A percentile compares a stretch with the other conserved stretches of the same genome.
phyloP scores from a whole-genome alignment of 1,140 invertebrate species.

The Chionoecetes opilio region DNA sequence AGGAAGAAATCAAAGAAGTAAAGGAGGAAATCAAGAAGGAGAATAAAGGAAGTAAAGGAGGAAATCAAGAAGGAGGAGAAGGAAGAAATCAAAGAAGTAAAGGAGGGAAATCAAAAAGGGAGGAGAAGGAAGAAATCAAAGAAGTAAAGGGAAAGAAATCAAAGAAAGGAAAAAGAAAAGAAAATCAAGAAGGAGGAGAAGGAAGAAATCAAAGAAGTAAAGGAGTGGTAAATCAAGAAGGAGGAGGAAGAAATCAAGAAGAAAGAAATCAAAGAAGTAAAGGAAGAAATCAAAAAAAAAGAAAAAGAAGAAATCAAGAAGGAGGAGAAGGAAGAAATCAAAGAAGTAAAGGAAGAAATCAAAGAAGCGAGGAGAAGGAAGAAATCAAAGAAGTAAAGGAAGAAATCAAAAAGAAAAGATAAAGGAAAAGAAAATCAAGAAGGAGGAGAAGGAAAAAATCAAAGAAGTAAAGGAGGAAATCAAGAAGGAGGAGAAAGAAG shows the following conservation, averaged over 20 bases:
- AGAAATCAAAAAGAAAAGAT: background rate
- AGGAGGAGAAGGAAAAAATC: background rate
- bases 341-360: background rate
- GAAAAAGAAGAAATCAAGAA: background rate
- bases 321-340: background rate
- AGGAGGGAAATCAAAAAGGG: background rate
- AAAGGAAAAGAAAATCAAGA: background rate
- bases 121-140: constrained; percentile 53
- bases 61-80: constrained; percentile 41
- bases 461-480: constrained; percentile 81
- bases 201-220: background rate
- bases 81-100: background rate
- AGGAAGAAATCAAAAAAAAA: background rate
- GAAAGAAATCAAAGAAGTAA: no score
- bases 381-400: background rate
- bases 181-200: background rate
- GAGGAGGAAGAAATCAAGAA: background rate
- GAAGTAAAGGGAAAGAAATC: constrained; percentile 76
- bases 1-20: background rate
- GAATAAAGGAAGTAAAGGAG: background rate
- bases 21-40: constrained; percentile 49
- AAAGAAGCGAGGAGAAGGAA: constrained; percentile 40
- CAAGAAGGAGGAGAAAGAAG: constrained; percentile 79
- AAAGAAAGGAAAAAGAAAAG: constrained; percentile 37
- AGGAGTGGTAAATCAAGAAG: no score